A percentile compares a stretch with the other conserved stretches of the same genome.
Conservation (phyloP, 2,888 invertebrate species). For the Megaustenia siamemsis region DNA sequence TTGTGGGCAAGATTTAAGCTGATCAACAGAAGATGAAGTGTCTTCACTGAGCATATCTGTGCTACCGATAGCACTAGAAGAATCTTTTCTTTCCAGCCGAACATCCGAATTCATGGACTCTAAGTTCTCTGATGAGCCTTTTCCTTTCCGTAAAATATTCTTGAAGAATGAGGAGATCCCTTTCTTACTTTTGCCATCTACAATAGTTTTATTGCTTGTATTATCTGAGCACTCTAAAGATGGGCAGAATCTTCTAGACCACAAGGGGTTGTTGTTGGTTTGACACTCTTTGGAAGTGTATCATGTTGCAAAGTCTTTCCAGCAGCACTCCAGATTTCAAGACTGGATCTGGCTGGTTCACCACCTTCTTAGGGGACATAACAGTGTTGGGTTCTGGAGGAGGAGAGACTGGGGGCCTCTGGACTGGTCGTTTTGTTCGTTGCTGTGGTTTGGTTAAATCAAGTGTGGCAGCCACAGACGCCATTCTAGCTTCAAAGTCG, state of each 20-base stretch:
- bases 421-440: constrained; percentile 67
- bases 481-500: constrained; percentile 71
- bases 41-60: neutral
- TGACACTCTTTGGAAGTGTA: neutral
- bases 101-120: constrained; percentile 58
- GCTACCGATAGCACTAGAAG: neutral
- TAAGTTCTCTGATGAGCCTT: constrained; percentile 57
- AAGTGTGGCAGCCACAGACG: constrained; percentile 70
- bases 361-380: constrained; percentile 52
- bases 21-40: constrained; percentile 43
- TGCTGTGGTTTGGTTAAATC: constrained; percentile 63
- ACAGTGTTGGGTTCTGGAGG: constrained; percentile 62
- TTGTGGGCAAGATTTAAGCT: constrained; percentile 51
- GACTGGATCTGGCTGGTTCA: constrained; percentile 63
- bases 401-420: constrained; percentile 70
- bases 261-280: neutral
- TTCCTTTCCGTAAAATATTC: constrained; percentile 68
- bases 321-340: constrained; percentile 65
- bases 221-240: neutral
- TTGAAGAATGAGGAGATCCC: constrained; percentile 72
- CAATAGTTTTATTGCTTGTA: constrained; percentile 18
- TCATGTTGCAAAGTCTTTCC: constrained; percentile 51
- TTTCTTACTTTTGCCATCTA: constrained; percentile 60
- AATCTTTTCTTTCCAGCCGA: constrained; percentile 30
- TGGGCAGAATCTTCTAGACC: constrained; percentile 19